Evolutionary conservation across 1,140 invertebrate genomes (phyloP), one percentile per base, ranked within the genome.

Genomic region (Caenorhabditis tropicalis): DNA sequence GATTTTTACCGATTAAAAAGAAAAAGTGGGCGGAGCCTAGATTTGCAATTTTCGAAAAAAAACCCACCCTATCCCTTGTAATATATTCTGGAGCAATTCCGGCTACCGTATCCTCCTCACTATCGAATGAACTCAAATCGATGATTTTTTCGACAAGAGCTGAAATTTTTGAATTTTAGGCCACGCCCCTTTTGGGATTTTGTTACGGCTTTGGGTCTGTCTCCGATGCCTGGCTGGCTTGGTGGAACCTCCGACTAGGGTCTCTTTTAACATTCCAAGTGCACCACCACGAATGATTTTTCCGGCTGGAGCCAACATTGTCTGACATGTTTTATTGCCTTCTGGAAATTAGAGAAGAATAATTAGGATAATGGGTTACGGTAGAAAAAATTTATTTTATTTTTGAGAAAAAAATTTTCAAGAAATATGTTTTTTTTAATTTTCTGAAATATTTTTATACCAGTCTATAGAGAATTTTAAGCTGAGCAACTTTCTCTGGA

Each of bases 11-110:
- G n/a, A n/a, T n/a, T n/a, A n/a, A n/a, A n/a, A n/a, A n/a, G n/a
- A n/a, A n/a, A n/a, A n/a, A n/a, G n/a, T n/a, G n/a, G n/a, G n/a
- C n/a, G n/a, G n/a, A n/a, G n/a, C n/a, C n/a, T n/a, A n/a, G n/a
- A n/a, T n/a, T n/a, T n/a, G n/a, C n/a, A 33, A 3, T 56, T 65
- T 33, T 31, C n/a, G 15, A 51, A 10, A 19, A 31, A 21, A 74
- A 93, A 5, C 94, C 94, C 1, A 93, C 93, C 53, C 92, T 88
- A 49, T 92, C 91, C 43, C 56, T 86, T 81, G 91, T 88, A 85
- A 92, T 86, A 87, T 88, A 87, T 83, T 89, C 88, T 65, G 91
- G 88, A 31, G 90, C 86, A 43, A 85, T 85, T 43, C 90, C 90
- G 60, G 86, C 84, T 33, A 88, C 85, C 43, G 83, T 82, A 82